Evolutionary conservation across 2,888 invertebrate species (phyloP).

Genomic region (Orthonevra nobilis): DNA sequence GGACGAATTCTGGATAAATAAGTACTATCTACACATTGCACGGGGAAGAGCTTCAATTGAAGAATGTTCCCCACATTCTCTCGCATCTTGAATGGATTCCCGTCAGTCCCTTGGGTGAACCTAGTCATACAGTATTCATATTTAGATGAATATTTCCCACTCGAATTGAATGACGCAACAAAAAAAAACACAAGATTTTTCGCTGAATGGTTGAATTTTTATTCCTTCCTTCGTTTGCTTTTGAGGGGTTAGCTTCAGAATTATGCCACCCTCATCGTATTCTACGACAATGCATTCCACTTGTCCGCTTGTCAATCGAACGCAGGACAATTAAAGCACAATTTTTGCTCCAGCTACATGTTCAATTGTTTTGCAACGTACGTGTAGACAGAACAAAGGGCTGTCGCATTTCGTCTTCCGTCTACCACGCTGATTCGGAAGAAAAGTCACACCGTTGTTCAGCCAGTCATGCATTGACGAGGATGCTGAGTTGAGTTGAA

Average conservation of each 20-base stretch:
- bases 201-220: conserved; percentile 41
- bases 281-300: conserved; percentile 2
- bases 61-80: neutral
- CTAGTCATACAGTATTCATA: conserved; percentile 46
- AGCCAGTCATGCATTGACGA: conserved; percentile 60
- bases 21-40: conserved; percentile 31
- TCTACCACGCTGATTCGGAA: conserved; percentile 30
- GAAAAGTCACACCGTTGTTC: no score
- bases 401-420: no score
- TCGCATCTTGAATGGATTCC: conserved; percentile 16
- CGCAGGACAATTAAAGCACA: conserved; percentile 57
- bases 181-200: conserved; percentile 24
- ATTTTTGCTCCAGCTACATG: conserved; percentile 29
- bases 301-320: conserved; percentile 1
- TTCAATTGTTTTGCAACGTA: conserved; percentile 43
- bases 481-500: conserved; percentile 44
- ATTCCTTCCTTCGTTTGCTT: no score
- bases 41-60: conserved; percentile 16
- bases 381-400: conserved; percentile 56
- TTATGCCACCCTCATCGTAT: conserved; percentile 7
- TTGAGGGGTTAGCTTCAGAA: conserved; percentile 17
- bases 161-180: conserved; percentile 17
- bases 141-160: conserved; percentile 57
- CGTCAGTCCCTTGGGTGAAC: conserved; percentile 34
- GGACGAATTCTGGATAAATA: conserved; percentile 55